These are phyloP conservation scores for Eulithis testata DNA, from an alignment of 2,888 invertebrate genomes.

Conservation along the genomic window DNA sequence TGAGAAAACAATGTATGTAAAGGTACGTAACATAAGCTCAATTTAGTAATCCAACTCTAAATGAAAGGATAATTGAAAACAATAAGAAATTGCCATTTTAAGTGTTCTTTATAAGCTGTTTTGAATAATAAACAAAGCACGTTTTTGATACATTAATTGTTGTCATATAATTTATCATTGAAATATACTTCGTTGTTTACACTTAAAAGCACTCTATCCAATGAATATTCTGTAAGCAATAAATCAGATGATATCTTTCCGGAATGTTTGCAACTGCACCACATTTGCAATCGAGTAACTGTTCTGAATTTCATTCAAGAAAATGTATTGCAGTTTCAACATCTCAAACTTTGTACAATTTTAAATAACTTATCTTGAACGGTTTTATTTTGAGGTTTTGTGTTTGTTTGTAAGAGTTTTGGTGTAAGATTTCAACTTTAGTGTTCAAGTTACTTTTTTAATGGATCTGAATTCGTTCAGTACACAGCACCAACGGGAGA, in stretches of 20 bases:
- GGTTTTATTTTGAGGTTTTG: not conserved
- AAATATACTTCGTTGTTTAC: not conserved
- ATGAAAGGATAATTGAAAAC: too few species aligned
- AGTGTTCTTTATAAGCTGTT: too few species aligned
- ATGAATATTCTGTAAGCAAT: slow-evolving; percentile 12
- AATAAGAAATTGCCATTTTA: too few species aligned
- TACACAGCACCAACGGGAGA: too few species aligned
- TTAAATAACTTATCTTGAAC: not conserved
- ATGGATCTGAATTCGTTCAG: too few species aligned
- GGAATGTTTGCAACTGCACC: slow-evolving; percentile 10
- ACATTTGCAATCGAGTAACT: not conserved
- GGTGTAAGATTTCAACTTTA: too few species aligned
- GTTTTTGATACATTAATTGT: too few species aligned
- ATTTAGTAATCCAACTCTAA: too few species aligned
- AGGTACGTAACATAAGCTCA: too few species aligned
- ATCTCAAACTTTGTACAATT: not conserved
- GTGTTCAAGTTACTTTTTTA: too few species aligned
- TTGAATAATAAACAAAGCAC: too few species aligned
- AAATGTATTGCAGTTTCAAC: slow-evolving; percentile 16
- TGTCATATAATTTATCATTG: slow-evolving; percentile 1
- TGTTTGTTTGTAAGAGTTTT: not conserved
- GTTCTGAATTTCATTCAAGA: slow-evolving; percentile 8
- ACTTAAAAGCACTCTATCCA: not conserved
- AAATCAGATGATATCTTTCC: slow-evolving; percentile 23
- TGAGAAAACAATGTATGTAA: too few species aligned